Evolutionary conservation across 2,888 invertebrate genomes (phyloP).

Genomic region (Cheilosia variabilis): DNA sequence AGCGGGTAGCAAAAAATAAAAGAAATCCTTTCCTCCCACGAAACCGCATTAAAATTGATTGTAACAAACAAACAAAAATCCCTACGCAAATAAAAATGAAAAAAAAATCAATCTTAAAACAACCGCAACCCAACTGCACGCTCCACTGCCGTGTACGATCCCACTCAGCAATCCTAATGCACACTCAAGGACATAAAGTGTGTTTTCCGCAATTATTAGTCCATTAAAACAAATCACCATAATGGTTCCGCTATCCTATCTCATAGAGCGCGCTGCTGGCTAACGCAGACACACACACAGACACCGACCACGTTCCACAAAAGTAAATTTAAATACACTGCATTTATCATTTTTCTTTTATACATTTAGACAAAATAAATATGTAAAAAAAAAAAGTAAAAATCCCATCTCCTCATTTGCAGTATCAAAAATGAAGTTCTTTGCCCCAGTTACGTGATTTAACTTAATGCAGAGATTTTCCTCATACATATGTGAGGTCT

Average conservation of each 20-base stretch:
- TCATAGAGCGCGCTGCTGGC: not conserved
- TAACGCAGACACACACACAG: slow-evolving; percentile 25
- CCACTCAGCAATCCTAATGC: slow-evolving; percentile 44
- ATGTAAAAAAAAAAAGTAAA: not conserved
- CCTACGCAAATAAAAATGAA: slow-evolving; percentile 4
- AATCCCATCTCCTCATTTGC: slow-evolving; percentile 58
- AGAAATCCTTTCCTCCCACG: not conserved
- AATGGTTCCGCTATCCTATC: slow-evolving; percentile 33
- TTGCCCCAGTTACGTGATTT: slow-evolving; percentile 68
- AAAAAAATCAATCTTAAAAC: not conserved
- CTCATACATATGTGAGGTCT: not conserved
- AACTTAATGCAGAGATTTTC: slow-evolving; percentile 57
- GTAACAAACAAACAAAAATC: not conserved
- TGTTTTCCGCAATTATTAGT: slow-evolving; percentile 68
- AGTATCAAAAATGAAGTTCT: slow-evolving; percentile 69
- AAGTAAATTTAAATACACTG: slow-evolving; percentile 39
- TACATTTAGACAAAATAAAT: slow-evolving; percentile 4
- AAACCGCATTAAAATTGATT: slow-evolving; percentile 36
- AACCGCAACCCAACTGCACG: slow-evolving; percentile 32
- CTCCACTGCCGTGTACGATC: slow-evolving; percentile 10
- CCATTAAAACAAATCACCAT: slow-evolving; percentile 66
- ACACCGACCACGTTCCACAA: not conserved
- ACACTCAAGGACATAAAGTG: slow-evolving; percentile 57
- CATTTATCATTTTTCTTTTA: slow-evolving; percentile 2
- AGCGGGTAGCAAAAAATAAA: slow-evolving; percentile 1